A percentile compares a stretch with the other conserved stretches of the same genome.
Conservation (phyloP, 2,113 vertebrate genomes). For the Emydocephalus ijimae region DNA sequence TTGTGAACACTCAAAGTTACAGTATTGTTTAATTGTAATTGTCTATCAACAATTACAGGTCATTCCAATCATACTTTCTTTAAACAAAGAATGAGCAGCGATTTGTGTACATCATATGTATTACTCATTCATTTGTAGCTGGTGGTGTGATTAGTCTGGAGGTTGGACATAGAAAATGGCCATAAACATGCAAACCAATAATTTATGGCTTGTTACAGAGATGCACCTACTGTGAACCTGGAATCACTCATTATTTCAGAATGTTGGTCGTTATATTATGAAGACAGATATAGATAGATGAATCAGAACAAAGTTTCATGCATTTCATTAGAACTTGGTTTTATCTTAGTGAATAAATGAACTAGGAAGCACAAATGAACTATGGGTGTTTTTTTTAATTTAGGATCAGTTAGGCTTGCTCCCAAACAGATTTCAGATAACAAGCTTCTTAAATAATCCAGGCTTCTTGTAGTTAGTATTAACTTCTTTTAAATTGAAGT, state of each 20-base stretch:
- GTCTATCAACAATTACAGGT: constrained; percentile 9
- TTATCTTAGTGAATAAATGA: background rate
- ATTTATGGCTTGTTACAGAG: background rate
- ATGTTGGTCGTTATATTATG: background rate
- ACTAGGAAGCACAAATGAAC: background rate
- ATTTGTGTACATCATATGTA: background rate
- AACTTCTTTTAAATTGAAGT: background rate
- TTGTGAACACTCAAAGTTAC: constrained; percentile 1
- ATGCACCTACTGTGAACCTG: background rate
- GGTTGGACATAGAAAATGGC: background rate
- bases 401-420: background rate
- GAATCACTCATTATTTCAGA: background rate
- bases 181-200: background rate
- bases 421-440: background rate
- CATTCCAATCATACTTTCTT: background rate
- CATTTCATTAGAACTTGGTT: background rate
- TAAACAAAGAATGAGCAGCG: background rate
- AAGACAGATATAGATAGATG: background rate
- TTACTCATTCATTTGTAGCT: background rate
- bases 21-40: constrained; percentile 15
- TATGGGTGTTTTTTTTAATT: background rate
- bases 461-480: background rate
- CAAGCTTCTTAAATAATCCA: background rate
- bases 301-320: background rate
- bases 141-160: background rate